A percentile compares a stretch with the other conserved stretches of the same genome.
Evolutionary conservation across 2,113 vertebrate genomes (phyloP).

Genomic region (Rhombomys opimus): DNA sequence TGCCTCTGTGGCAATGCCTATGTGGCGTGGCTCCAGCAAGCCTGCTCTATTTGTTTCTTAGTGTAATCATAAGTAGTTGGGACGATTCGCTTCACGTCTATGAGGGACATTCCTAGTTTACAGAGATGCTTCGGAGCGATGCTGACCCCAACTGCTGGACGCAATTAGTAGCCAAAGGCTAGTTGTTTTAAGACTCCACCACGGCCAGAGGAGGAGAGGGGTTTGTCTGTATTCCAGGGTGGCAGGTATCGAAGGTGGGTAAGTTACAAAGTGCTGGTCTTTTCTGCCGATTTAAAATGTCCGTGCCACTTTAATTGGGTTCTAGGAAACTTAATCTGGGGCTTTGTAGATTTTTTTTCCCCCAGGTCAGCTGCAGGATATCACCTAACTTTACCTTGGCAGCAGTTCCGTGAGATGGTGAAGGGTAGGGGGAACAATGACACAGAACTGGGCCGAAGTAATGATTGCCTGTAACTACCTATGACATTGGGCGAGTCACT

Average conservation of each 20-base stretch:
- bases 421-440: rapidly evolving
- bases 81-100: neutral
- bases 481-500: neutral
- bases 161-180: neutral
- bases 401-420: neutral
- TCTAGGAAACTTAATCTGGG: neutral
- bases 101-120: neutral
- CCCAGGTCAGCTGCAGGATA: neutral
- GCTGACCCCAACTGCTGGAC: neutral
- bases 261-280: neutral
- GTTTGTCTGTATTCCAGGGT: neutral
- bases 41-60: neutral
- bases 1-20: neutral
- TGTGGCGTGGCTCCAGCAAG: neutral
- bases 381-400: neutral
- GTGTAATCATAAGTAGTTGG: neutral
- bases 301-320: neutral
- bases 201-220: neutral
- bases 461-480: neutral
- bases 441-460: neutral
- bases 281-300: neutral
- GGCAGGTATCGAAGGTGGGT: neutral
- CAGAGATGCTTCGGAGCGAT: neutral
- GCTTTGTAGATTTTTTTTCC: neutral
- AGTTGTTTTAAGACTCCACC: neutral